Conservation (phyloP, 2,113 vertebrate genomes). For the Petrocephalus microphthalmus region DNA sequence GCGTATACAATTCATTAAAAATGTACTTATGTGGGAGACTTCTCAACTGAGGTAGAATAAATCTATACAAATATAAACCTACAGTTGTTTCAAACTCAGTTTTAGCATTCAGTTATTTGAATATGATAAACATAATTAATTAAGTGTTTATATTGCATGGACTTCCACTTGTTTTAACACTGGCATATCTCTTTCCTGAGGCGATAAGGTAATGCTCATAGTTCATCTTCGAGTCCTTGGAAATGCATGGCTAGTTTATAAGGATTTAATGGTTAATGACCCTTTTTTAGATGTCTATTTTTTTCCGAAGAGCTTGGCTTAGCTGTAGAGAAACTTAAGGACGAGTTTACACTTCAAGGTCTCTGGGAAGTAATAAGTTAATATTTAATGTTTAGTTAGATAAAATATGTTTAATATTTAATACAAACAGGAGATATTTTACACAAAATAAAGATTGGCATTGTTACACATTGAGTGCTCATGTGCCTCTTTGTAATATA, state of each 20-base stretch:
- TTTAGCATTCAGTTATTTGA: background rate
- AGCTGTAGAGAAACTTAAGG: constrained; percentile 89
- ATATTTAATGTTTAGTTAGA: constrained; percentile 39
- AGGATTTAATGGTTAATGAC: background rate
- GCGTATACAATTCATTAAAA: background rate
- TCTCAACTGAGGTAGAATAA: background rate
- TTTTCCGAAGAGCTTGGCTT: constrained; percentile 90
- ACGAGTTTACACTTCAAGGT: constrained; percentile 91
- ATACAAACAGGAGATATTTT: background rate
- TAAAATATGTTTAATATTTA: background rate
- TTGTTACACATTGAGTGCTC: background rate
- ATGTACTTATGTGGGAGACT: background rate
- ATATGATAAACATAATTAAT: background rate
- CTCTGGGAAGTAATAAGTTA: constrained; percentile 92
- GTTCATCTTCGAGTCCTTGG: background rate
- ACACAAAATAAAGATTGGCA: background rate
- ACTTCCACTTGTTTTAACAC: background rate
- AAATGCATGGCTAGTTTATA: background rate
- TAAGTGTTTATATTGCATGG: background rate
- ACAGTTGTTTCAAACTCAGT: background rate
- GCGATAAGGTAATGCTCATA: constrained; percentile 79
- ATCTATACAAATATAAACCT: background rate
- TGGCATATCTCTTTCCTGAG: constrained; percentile 53
- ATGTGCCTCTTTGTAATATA: background rate
- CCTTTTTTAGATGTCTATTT: constrained; percentile 60